A percentile compares a stretch with the other conserved stretches of the same genome.
Evolutionary conservation across 2,797 vertebrate species (phyloP).

Genomic region (Sebastes minor): DNA sequence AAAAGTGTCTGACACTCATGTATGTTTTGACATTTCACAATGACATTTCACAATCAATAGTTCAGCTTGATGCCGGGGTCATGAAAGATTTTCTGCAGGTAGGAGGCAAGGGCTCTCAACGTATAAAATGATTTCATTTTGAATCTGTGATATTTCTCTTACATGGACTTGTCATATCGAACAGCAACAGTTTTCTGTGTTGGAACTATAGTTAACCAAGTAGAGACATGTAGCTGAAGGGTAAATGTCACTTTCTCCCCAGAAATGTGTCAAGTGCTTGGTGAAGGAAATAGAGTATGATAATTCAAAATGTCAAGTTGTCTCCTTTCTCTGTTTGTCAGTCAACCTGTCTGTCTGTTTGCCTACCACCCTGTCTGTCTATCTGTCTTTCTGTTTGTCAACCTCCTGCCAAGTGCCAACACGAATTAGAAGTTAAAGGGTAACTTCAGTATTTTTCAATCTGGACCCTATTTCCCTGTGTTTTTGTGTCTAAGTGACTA

Average conservation of each 20-base stretch:
- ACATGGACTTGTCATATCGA: slow-evolving; percentile 39
- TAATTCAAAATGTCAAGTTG: slow-evolving; percentile 61
- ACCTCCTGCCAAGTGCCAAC: not conserved
- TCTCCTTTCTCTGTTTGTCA: slow-evolving; percentile 47
- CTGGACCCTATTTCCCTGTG: too few relatives aligned
- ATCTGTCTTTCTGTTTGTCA: slow-evolving; percentile 20
- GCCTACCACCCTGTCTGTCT: not conserved
- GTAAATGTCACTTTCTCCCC: slow-evolving; percentile 46
- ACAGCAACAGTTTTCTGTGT: slow-evolving; percentile 16
- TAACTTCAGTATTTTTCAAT: too few relatives aligned
- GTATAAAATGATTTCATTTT: slow-evolving; percentile 1
- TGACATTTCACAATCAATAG: slow-evolving; percentile 36
- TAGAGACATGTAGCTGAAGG: slow-evolving; percentile 49
- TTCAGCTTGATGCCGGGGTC: slow-evolving; percentile 3
- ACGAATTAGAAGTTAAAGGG: not conserved
- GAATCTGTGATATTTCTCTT: slow-evolving; percentile 19
- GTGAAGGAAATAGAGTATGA: slow-evolving; percentile 43
- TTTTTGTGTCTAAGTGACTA: too few relatives aligned
- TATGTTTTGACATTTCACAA: slow-evolving; percentile 38
- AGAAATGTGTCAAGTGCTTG: slow-evolving; percentile 51
- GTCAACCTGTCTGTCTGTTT: slow-evolving; percentile 40
- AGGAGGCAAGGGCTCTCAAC: not conserved
- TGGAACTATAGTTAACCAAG: slow-evolving; percentile 42
- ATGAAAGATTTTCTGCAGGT: slow-evolving; percentile 4
- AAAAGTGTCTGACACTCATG: not conserved